Percentiles rank a stretch among this genome's conserved stretches.
These are phyloP conservation scores for Orchesellides sinensis DNA, from an alignment of 2,888 invertebrate genomes.

Conservation along the genomic window DNA sequence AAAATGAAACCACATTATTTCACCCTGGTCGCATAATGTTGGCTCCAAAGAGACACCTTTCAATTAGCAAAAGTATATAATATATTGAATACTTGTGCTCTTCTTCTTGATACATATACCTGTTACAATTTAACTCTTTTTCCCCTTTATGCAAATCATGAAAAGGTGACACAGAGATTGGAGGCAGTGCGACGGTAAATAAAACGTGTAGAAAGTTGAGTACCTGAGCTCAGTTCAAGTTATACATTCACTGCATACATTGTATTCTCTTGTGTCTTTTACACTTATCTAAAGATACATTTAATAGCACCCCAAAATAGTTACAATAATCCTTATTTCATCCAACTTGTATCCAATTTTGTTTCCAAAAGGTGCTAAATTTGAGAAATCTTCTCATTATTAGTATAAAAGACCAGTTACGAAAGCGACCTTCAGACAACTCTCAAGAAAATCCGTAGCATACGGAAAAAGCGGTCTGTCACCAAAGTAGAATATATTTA, in stretches of 20 bases:
- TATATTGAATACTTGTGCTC: neutral
- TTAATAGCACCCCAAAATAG: no score
- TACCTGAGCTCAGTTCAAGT: constrained; percentile 46
- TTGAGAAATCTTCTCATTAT: no score
- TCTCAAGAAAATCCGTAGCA: no score
- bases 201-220: constrained; percentile 39
- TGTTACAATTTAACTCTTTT: neutral
- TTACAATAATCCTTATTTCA: no score
- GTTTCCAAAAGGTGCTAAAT: no score
- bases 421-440: constrained; percentile 31
- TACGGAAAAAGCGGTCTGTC: no score
- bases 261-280: constrained; percentile 17
- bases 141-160: constrained; percentile 59
- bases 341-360: no score
- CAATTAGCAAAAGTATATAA: neutral
- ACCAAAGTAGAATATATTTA: no score
- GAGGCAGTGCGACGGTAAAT: constrained; percentile 1
- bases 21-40: no score
- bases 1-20: constrained; percentile 14
- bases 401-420: no score
- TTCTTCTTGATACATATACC: neutral
- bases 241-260: constrained; percentile 14
- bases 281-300: no score
- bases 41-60: constrained; percentile 11
- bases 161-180: neutral